Conservation (phyloP, 2,888 invertebrate species). For the Lissocephala sabroskyi region DNA sequence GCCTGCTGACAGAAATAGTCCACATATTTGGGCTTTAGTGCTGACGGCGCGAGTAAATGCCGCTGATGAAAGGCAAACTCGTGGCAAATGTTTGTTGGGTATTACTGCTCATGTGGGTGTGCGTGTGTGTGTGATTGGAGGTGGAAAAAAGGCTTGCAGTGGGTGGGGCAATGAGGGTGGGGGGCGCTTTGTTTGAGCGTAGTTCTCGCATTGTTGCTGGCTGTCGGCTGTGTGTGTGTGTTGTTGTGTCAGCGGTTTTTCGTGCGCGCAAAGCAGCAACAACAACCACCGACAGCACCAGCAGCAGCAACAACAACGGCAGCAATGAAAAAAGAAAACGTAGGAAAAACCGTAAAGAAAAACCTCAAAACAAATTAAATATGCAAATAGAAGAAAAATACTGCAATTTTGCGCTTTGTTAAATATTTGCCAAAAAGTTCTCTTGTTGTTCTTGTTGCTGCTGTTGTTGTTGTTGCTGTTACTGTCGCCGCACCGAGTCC, state of each 20-base stretch:
- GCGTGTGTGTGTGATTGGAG: too few relatives aligned
- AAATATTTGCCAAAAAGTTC: constrained; percentile 51
- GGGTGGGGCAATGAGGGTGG: not conserved
- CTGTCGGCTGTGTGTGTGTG: constrained; percentile 1
- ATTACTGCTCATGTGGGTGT: too few relatives aligned
- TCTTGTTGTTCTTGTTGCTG: too few relatives aligned
- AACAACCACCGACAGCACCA: not conserved
- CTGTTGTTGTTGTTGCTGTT: too few relatives aligned
- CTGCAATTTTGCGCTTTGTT: constrained; percentile 61
- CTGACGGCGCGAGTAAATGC: too few relatives aligned
- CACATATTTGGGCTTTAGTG: too few relatives aligned
- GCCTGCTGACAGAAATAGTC: too few relatives aligned
- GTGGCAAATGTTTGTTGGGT: too few relatives aligned
- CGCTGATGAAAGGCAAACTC: too few relatives aligned
- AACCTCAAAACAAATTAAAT: constrained; percentile 62
- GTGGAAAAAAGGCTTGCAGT: too few relatives aligned
- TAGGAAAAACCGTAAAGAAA: constrained; percentile 19
- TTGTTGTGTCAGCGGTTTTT: constrained; percentile 31
- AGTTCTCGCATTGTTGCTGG: constrained; percentile 1
- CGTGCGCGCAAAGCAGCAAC: not conserved
- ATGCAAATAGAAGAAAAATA: constrained; percentile 56
- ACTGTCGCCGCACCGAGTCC: too few relatives aligned
- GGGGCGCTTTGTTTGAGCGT: not conserved
- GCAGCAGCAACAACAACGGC: not conserved
- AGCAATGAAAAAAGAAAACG: not conserved